Base-by-base conservation (phyloP, 2,888 invertebrate species). In the Branchellion lobata region DNA sequence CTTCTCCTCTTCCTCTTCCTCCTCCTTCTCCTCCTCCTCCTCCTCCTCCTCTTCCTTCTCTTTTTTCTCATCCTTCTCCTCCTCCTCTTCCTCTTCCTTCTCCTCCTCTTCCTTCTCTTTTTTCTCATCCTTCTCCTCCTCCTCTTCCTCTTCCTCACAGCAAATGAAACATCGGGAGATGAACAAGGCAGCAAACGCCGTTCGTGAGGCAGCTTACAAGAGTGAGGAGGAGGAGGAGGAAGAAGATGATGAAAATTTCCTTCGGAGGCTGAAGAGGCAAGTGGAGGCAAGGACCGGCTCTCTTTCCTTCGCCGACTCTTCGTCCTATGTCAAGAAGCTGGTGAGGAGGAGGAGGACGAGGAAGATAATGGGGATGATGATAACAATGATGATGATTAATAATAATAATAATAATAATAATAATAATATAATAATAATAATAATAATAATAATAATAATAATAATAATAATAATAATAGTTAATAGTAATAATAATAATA, bases 161-260 rank as follows among this genome's bases (percentile, higher is more conserved):
- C n/a, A n/a, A n/a, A 47, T 47, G 47, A 47, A 47, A 47, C 11
- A 8, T 18, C 8, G 47, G 47, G 8, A 14, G 47, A 18, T 14
- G 18, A 47, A 18, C 47, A 47, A 47, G 47, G 18, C 47, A 47
- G 18, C 8, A 47, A 47, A 18, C n/a, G n/a, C n/a, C n/a, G n/a
- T 8, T 73, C 47, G 61, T 57, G 34, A 75, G 18, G 75, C 78
- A 61, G 65, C 0, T 2, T 8, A 76, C 61, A 75, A 79, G 29
- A 73, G 8, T 40, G 75, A 79, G 31, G 61, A 76, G 8, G 74
- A 77, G 57, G 68, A 33, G 57, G 79, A 79, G 78, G 79, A 36
- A 31, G 40, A 3, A 57, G 65, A 61, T 75, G 75, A 79, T 75
- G 79, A 74, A 77, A 73, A 79, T 76, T 51, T n/a, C n/a, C 40